Conservation (phyloP, 2,797 vertebrate species). For the Cynodonichthys magdalenae region DNA sequence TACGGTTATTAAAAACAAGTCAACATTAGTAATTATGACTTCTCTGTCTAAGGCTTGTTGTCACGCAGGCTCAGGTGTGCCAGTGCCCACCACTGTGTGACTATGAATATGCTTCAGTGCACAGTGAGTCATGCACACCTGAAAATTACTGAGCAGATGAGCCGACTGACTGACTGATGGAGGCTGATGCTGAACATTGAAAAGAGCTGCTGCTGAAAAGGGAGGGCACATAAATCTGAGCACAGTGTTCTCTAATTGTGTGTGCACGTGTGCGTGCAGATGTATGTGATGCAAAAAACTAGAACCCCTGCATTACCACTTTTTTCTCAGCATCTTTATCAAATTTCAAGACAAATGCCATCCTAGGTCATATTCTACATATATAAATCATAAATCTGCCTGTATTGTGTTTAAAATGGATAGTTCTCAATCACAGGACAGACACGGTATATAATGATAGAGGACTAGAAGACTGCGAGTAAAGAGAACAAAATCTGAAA, state of each 20-base stretch:
- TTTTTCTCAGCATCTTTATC: constrained; percentile 16
- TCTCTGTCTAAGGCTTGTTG: constrained; percentile 14
- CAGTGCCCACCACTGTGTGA: constrained; percentile 17
- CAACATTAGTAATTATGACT: not conserved
- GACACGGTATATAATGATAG: not conserved
- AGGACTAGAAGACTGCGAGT: not conserved
- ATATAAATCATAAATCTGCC: constrained; percentile 38
- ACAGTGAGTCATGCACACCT: constrained; percentile 59
- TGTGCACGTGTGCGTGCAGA: not conserved
- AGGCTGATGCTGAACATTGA: constrained; percentile 14
- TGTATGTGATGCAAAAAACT: not conserved
- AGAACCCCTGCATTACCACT: not conserved
- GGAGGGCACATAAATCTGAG: constrained; percentile 13
- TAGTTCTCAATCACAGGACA: constrained; percentile 28
- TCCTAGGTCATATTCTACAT: not conserved
- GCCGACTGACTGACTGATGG: constrained; percentile 28
- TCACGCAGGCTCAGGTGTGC: constrained; percentile 44
- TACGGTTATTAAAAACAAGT: not conserved
- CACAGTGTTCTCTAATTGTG: not conserved
- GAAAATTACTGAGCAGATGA: constrained; percentile 47
- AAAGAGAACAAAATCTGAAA: constrained; percentile 2
- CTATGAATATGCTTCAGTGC: constrained; percentile 34
- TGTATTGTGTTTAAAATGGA: constrained; percentile 33
- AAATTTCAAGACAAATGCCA: constrained; percentile 27
- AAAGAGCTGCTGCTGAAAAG: constrained; percentile 16